phyloP scores from a whole-genome alignment of 2,113 vertebrate species.

The Odocoileus virginianus region DNA sequence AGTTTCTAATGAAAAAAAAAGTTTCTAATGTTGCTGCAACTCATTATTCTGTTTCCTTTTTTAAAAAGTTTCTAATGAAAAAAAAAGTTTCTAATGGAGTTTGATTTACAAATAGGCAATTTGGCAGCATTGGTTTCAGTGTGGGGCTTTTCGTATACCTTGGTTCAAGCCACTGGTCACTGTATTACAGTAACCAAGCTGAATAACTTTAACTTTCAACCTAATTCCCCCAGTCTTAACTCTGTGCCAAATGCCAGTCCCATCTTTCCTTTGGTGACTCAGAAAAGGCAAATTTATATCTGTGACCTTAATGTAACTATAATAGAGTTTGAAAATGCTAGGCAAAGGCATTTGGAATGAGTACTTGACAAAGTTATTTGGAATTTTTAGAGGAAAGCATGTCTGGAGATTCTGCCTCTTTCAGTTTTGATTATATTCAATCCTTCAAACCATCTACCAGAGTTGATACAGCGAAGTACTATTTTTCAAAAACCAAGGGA shows the following conservation, averaged over 20 bases:
- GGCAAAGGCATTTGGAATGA: neutral
- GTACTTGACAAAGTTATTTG: constrained; percentile 14
- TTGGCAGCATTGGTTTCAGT: neutral
- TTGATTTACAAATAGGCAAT: constrained; percentile 8
- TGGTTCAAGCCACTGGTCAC: neutral
- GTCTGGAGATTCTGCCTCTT: constrained; percentile 27
- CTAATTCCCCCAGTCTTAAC: neutral
- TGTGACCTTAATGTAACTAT: constrained; percentile 34
- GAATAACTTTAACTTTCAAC: constrained; percentile 18
- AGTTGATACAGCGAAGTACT: neutral
- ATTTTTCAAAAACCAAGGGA: neutral
- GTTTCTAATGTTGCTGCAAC: neutral
- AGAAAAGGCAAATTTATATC: constrained; percentile 17
- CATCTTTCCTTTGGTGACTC: neutral
- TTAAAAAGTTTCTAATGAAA: neutral
- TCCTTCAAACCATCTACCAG: constrained; percentile 2
- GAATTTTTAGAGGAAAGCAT: constrained; percentile 32
- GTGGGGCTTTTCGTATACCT: neutral
- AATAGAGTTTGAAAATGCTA: constrained; percentile 23
- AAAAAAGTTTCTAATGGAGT: neutral
- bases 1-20: neutral
- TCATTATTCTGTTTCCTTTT: neutral
- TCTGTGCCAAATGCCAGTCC: neutral
- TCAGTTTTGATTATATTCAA: constrained; percentile 23
- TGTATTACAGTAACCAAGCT: neutral